A percentile compares a stretch with the other conserved stretches of the same genome.
Evolutionary conservation across 1,140 invertebrate species (phyloP).

Genomic region (Euglossa dilemma): DNA sequence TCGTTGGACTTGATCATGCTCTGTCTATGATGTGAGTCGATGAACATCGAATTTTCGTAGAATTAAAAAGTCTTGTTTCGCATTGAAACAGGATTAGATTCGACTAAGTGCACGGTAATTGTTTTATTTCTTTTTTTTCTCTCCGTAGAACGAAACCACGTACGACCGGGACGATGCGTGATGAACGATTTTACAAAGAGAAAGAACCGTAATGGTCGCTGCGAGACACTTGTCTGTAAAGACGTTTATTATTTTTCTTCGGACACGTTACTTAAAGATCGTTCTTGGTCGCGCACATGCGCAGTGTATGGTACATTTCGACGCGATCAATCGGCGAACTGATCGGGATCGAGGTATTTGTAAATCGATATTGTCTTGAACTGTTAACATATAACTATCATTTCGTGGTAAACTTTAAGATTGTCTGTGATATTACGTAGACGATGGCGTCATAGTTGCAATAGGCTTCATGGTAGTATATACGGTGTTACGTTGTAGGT

Average conservation of each 20-base stretch:
- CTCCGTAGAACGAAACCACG: background rate
- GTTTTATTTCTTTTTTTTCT: background rate
- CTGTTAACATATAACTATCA: conserved; percentile 27
- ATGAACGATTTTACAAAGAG: background rate
- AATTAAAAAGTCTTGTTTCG: background rate
- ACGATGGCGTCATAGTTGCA: conserved; percentile 50
- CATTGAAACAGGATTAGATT: background rate
- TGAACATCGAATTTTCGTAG: background rate
- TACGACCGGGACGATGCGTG: background rate
- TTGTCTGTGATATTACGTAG: conserved; percentile 68
- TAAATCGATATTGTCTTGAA: conserved; percentile 33
- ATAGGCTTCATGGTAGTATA: conserved; percentile 36
- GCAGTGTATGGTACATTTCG: background rate
- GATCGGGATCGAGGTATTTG: conserved; percentile 1
- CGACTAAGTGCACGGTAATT: background rate
- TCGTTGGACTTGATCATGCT: background rate
- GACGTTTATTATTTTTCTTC: background rate
- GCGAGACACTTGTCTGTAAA: background rate
- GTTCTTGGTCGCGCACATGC: background rate
- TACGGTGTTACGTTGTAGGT: conserved; percentile 16
- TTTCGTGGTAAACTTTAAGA: conserved; percentile 52
- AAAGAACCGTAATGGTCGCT: background rate
- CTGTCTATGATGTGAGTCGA: background rate
- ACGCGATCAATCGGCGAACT: background rate
- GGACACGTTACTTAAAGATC: background rate